phyloP scores from a whole-genome alignment of 2,113 vertebrate genomes.

The Scolopax mira region DNA sequence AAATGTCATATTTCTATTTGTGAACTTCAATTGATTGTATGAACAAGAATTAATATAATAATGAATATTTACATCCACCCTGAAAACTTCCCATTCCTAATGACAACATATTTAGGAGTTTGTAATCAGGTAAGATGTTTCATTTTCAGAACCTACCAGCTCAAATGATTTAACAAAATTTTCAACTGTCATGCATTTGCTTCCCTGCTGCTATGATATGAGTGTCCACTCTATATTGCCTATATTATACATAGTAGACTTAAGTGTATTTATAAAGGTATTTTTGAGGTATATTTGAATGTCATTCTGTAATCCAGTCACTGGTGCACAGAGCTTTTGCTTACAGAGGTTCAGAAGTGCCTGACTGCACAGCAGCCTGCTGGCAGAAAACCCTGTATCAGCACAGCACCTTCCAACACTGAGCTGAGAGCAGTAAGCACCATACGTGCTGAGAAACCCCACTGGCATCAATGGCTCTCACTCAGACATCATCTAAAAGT shows the following conservation, averaged over 20 bases:
- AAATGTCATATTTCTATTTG: not conserved
- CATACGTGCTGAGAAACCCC: not conserved
- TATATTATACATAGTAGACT: not conserved
- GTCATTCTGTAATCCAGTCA: not conserved
- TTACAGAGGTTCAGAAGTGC: not conserved
- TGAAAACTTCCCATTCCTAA: not conserved
- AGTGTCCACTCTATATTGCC: not conserved
- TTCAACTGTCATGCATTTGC: conserved; percentile 38
- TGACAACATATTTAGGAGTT: not conserved
- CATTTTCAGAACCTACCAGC: conserved; percentile 48
- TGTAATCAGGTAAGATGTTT: conserved; percentile 28
- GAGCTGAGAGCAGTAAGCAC: not conserved
- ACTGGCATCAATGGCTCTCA: not conserved
- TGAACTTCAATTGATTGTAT: not conserved
- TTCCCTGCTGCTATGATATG: conserved; percentile 14
- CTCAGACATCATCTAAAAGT: not conserved
- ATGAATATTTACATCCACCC: not conserved
- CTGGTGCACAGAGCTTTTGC: not conserved
- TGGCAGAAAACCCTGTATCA: not conserved
- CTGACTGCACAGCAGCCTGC: not conserved
- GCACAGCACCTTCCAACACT: not conserved
- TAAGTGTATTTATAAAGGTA: not conserved
- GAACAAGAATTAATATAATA: not conserved
- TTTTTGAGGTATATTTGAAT: not conserved
- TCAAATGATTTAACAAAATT: conserved; percentile 54